Evolutionary conservation across 2,888 invertebrate species (phyloP), one percentile per base, ranked within the genome.

Genomic region (Spilarctia lutea): DNA sequence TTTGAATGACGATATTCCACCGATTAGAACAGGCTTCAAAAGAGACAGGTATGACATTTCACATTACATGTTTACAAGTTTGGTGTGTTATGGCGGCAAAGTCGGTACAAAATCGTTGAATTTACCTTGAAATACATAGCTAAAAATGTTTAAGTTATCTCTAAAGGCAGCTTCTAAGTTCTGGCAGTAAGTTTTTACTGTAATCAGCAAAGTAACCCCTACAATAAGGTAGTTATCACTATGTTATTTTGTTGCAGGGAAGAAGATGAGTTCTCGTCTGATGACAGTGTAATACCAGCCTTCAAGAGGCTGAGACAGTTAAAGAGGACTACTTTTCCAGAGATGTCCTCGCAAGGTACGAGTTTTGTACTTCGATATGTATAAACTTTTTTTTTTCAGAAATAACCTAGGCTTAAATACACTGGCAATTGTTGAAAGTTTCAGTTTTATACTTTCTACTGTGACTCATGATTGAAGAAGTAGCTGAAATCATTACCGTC

Each of bases 31-130:
- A 84, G 92, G 90, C 91, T 91, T 91, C 90, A 96, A 96, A 91
- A 92, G 96, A 90, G 93, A 95, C 93, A 96, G 96, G 96, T 96
- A 86, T 93, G 94, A 91, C 92, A 92, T 90, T 91, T 89, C 92
- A 90, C 92, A 91, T 90, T 91, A 89, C 92, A 91, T 95, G 94
- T 95, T 94, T 94, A 95, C 94, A 94, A 93, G 89, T 90, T 79
- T 89, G 87, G 92, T 71, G 45, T 76, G 76, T 92, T 95, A 95
- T 95, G 96, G 96, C 96, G 96, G 96, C 90, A 96, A 96, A 94
- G 90, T 89, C 87, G 75, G 81, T 85, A 81, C 85, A 88, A 88
- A 89, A 88, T 84, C 70, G 71, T 84, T 71, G 74, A 70, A 82
- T 78, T 71, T 72, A 48, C 72, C 72, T 78, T 81, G 65, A 81